Evolutionary conservation across 2,113 vertebrate species (phyloP).

Genomic region (Polypterus bichir): DNA sequence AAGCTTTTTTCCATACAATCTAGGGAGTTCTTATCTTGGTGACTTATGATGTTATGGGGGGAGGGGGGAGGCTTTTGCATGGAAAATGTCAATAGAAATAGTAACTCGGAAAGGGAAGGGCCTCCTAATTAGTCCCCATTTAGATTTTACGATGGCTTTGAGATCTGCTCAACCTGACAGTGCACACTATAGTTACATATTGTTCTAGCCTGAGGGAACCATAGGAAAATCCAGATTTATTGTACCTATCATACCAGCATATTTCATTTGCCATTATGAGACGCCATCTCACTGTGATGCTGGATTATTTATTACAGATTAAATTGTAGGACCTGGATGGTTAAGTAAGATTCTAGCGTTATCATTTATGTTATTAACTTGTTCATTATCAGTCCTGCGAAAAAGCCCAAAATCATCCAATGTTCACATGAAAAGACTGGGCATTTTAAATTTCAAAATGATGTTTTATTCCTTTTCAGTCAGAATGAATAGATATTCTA

Average conservation of each 20-base stretch:
- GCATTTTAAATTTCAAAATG: slow-evolving; percentile 4
- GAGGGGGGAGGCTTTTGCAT: slow-evolving; percentile 66
- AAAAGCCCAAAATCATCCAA: slow-evolving; percentile 63
- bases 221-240: slow-evolving; percentile 99
- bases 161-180: slow-evolving; percentile 99
- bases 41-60: slow-evolving; percentile 95
- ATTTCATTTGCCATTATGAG: slow-evolving; percentile 99
- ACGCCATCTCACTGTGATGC: slow-evolving; percentile 98
- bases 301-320: slow-evolving; percentile 99
- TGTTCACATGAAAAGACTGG: slow-evolving; percentile 41
- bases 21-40: slow-evolving; percentile 94
- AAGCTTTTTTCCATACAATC: slow-evolving; percentile 90
- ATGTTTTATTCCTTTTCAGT: slow-evolving; percentile 62
- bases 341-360: slow-evolving; percentile 94
- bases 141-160: slow-evolving; percentile 99
- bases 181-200: slow-evolving; percentile 99
- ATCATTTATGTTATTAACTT: slow-evolving; percentile 98
- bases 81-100: slow-evolving; percentile 99
- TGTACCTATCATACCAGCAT: slow-evolving; percentile 99
- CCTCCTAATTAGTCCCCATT: slow-evolving; percentile 99
- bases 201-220: slow-evolving; percentile 99
- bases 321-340: slow-evolving; percentile 96
- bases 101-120: slow-evolving; percentile 98
- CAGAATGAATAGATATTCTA: too few species aligned
- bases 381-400: slow-evolving; percentile 86